Conservation (phyloP, 2,113 vertebrate genomes). For the Ellobius talpinus region DNA sequence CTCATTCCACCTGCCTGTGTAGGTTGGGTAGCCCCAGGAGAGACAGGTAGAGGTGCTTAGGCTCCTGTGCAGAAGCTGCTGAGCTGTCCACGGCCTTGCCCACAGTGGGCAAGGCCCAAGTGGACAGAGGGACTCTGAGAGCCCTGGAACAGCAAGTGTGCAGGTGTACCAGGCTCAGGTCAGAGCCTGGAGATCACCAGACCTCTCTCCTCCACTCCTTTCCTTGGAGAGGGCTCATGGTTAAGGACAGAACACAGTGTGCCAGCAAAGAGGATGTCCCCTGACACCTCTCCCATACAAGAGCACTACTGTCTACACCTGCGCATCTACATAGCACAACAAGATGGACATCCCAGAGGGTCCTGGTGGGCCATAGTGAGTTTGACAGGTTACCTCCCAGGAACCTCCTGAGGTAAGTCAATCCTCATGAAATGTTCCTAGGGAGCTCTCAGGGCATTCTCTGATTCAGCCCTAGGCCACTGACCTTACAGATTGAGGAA, state of each 20-base stretch:
- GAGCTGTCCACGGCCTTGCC: background rate
- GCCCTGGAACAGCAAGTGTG: too few relatives aligned
- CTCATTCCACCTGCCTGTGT: background rate
- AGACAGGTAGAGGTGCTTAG: background rate
- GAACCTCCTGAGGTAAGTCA: background rate
- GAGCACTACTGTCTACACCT: background rate
- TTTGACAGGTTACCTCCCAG: background rate
- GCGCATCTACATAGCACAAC: background rate
- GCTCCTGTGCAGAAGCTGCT: fast-evolving
- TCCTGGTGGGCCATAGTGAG: background rate
- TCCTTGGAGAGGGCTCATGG: background rate
- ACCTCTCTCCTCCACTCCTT: background rate
- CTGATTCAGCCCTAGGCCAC: background rate
- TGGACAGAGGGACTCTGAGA: background rate
- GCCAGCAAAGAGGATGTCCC: background rate
- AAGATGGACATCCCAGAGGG: background rate
- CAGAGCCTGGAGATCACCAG: background rate
- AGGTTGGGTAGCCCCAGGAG: background rate
- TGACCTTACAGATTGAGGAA: background rate
- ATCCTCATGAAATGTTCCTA: background rate
- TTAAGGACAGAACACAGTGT: background rate
- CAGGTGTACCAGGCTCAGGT: background rate
- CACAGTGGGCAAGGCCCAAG: background rate
- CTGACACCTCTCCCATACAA: background rate
- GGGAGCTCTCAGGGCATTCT: background rate